phyloP scores from a whole-genome alignment of 1,140 invertebrate genomes.

The Drosophila biarmipes region DNA sequence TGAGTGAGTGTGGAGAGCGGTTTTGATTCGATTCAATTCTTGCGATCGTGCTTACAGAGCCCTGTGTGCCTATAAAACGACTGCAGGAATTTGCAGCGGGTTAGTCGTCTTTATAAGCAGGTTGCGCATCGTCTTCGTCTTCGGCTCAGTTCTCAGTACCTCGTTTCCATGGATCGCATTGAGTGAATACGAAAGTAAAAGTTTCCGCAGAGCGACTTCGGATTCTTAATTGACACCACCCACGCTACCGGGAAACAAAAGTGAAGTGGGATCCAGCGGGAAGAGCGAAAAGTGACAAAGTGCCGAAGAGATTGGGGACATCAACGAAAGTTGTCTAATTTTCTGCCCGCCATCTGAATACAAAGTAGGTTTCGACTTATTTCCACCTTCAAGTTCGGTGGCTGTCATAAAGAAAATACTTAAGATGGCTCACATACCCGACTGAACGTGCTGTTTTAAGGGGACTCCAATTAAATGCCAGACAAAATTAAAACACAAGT shows the following conservation, averaged over 20 bases:
- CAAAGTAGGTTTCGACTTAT: constrained; percentile 33
- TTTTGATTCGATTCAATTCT: constrained; percentile 52
- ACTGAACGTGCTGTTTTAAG: constrained; percentile 48
- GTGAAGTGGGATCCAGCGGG: not conserved
- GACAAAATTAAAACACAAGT: constrained; percentile 12
- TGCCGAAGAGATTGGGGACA: constrained; percentile 32
- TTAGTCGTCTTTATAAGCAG: constrained; percentile 71
- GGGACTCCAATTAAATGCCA: constrained; percentile 25
- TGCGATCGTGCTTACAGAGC: constrained; percentile 19
- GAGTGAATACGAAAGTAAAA: constrained; percentile 52
- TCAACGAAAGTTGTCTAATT: constrained; percentile 51
- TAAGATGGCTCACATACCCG: constrained; percentile 28
- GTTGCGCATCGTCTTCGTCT: constrained; percentile 43
- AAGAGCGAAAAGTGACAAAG: constrained; percentile 32
- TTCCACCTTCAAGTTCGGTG: constrained; percentile 6
- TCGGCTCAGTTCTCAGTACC: constrained; percentile 5
- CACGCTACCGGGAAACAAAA: constrained; percentile 16
- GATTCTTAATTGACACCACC: constrained; percentile 23
- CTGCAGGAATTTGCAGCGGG: constrained; percentile 70
- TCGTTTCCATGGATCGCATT: constrained; percentile 9
- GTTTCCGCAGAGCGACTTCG: constrained; percentile 15
- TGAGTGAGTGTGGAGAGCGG: constrained; percentile 17
- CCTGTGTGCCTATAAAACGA: constrained; percentile 67
- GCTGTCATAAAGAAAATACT: constrained; percentile 43
- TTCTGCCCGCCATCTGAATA: constrained; percentile 44